Evolutionary conservation across 2,113 vertebrate species (phyloP), one percentile per base, ranked within the genome.

Genomic region (Alethe diademata): DNA sequence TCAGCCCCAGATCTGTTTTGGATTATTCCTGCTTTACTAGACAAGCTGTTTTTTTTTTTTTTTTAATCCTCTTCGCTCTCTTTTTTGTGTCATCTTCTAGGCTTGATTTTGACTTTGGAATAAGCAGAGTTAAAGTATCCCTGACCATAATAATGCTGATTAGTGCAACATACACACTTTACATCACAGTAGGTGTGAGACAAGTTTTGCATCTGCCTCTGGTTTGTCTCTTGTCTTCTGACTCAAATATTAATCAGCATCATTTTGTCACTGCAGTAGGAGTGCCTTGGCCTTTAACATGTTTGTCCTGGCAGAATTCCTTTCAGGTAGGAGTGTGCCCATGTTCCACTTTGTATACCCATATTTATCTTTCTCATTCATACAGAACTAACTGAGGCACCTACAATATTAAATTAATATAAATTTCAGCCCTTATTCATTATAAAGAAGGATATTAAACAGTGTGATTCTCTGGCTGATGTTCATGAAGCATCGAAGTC

Each of bases 141-240:
- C 29, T 7, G 9, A 25, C 28, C 11, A 15, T 6, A 5, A 67
- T 73, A 29, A 67, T 67, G 24, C 26, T 1, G 0, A 60, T 88
- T 31, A 43, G 2, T 25, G 19, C 11, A 62, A 25, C 6, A n/a
- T 0, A 0, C 20, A 5, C 0, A 0, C 3, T 76, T 5, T 7
- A 6, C 11, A 7, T 33, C 36, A 26, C 36, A 14, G 61, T 79
- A 72, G 12, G 14, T 61, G 22, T 6, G 12, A 81, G 66, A 40
- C 14, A 64, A 53, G 28, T 50, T 92, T 93, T 93, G 5, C 6
- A 33, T 87, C 31, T 93, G 43, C 43, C 28, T 43, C 33, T 87
- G 29, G 20, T 81, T 5, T 40, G 29, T 53, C 33, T 85, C 43
- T 67, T 29, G 19, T 72, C 35, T 76, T 81, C 33, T 88, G 45